phyloP scores from a whole-genome alignment of 2,797 vertebrate genomes.

The Schizothorax lantsangensis region DNA sequence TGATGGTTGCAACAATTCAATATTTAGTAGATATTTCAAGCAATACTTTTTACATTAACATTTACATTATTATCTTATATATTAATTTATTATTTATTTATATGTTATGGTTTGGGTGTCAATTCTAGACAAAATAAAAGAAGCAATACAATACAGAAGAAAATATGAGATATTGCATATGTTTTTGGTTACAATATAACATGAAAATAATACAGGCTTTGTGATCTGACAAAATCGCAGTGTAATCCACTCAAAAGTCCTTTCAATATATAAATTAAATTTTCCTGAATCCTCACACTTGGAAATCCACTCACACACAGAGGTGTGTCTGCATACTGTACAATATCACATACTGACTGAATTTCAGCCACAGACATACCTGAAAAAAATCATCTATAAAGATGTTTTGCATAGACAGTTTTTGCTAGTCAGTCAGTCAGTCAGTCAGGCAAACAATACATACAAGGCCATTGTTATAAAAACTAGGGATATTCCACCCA shows the following conservation, averaged over 20 bases:
- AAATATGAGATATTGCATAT: background rate
- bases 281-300: background rate
- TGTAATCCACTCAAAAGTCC: constrained; percentile 50
- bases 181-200: constrained; percentile 1
- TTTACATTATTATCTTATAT: background rate
- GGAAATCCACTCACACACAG: constrained; percentile 36
- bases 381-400: background rate
- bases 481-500: background rate
- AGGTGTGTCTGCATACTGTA: background rate
- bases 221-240: constrained; percentile 27
- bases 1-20: background rate
- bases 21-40: constrained; percentile 14
- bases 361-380: constrained; percentile 12
- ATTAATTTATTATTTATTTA: too few species aligned
- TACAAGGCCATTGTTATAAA: constrained; percentile 29
- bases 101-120: background rate
- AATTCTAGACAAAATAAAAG: background rate
- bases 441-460: constrained; percentile 12
- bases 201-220: constrained; percentile 37
- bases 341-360: background rate
- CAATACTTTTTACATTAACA: background rate
- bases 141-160: background rate
- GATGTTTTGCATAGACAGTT: background rate
- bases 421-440: background rate
- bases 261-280: constrained; percentile 29